Conservation (phyloP, 2,113 vertebrate species). For the Zosterops lateralis region DNA sequence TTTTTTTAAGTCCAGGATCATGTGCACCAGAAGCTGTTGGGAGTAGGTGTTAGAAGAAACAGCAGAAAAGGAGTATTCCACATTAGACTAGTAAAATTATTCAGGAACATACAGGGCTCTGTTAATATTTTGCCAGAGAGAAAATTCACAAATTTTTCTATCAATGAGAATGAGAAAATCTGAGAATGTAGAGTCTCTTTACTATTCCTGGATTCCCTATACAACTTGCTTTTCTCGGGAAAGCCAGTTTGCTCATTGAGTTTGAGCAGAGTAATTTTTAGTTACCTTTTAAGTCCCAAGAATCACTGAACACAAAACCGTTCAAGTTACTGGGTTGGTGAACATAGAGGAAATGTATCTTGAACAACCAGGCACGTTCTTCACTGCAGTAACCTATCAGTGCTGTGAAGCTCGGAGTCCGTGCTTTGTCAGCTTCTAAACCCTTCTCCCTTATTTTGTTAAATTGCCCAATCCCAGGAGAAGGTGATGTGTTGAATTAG, state of each 20-base stretch:
- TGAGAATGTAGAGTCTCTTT: not conserved
- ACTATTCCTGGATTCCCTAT: not conserved
- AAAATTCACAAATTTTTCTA: not conserved
- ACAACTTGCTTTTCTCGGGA: not conserved
- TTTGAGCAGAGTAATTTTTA: not conserved
- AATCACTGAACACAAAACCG: not conserved
- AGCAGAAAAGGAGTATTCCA: not conserved
- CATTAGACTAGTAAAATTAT: not conserved
- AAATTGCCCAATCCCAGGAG: not conserved
- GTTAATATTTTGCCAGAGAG: not conserved
- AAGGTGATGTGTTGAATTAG: not conserved
- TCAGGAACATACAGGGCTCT: not conserved
- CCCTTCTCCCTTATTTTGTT: not conserved
- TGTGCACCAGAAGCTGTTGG: not conserved
- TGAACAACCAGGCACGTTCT: not conserved
- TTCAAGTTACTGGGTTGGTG: not conserved
- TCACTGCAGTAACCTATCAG: not conserved
- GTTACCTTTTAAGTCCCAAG: not conserved
- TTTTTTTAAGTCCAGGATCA: not conserved
- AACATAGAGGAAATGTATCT: not conserved
- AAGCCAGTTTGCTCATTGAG: not conserved
- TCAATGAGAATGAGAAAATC: not conserved
- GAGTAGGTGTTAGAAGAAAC: not conserved
- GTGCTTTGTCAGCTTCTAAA: not conserved
- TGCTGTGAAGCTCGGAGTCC: not conserved